phyloP scores from a whole-genome alignment of 2,888 invertebrate species.

The Galerucella calmariensis region DNA sequence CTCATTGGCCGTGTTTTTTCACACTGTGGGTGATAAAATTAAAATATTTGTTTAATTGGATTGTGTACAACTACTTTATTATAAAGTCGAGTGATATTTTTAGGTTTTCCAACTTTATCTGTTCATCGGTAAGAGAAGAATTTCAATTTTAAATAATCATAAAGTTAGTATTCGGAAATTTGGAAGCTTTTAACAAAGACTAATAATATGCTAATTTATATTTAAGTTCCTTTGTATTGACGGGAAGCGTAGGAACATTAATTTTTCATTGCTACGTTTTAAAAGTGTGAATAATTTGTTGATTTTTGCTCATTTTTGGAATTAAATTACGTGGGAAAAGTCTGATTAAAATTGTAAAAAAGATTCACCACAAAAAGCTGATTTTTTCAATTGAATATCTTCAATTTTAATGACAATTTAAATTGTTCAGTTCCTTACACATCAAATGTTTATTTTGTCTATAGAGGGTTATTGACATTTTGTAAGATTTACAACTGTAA shows the following conservation, averaged over 20 bases:
- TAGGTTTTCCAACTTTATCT: conserved; percentile 10
- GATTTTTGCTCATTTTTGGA: too few species aligned
- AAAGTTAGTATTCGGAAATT: conserved; percentile 2
- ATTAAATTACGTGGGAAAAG: too few species aligned
- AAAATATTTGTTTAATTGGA: conserved; percentile 53
- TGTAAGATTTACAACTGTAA: conserved; percentile 1
- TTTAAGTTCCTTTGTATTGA: background rate
- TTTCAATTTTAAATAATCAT: conserved; percentile 15
- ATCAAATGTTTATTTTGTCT: background rate
- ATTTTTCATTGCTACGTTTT: background rate
- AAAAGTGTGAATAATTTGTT: too few species aligned
- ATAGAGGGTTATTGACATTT: background rate
- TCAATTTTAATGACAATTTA: background rate
- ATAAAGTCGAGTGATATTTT: conserved; percentile 1
- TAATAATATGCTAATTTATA: conserved; percentile 18
- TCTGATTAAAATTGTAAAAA: too few species aligned
- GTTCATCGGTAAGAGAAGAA: conserved; percentile 18
- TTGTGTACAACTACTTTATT: conserved; percentile 46
- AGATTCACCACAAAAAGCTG: too few species aligned
- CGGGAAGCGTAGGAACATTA: background rate
- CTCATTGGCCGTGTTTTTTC: conserved; percentile 48
- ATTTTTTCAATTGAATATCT: background rate
- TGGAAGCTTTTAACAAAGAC: conserved; percentile 1
- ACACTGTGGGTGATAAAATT: conserved; percentile 53
- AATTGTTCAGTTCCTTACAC: background rate